Percentiles rank a stretch among this genome's conserved stretches.
phyloP scores from a whole-genome alignment of 1,140 invertebrate species.

The Macrosteles quadrilineatus region DNA sequence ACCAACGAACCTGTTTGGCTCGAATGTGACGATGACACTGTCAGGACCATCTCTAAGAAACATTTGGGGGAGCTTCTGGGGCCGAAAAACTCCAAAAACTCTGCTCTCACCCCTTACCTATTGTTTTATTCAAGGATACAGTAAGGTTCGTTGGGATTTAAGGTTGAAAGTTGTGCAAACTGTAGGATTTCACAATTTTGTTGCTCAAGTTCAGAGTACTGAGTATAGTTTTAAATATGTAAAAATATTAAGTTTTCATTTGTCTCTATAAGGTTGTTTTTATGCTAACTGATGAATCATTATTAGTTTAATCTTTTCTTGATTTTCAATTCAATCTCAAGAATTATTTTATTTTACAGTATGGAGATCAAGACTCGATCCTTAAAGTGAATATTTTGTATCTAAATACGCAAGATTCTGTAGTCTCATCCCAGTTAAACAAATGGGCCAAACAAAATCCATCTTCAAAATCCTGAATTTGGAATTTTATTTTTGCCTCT shows the following conservation, averaged over 20 bases:
- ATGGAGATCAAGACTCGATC: no score
- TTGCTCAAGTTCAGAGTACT: background rate
- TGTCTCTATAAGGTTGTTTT: background rate
- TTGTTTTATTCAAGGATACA: constrained; percentile 63
- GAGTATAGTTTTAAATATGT: background rate
- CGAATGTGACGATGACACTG: constrained; percentile 87
- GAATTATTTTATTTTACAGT: no score
- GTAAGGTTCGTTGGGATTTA: background rate
- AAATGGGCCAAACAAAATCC: no score
- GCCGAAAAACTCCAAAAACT: constrained; percentile 66
- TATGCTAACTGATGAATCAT: no score
- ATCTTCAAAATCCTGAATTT: no score
- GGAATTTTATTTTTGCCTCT: no score
- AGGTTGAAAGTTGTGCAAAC: background rate
- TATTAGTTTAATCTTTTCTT: background rate
- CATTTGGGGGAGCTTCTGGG: constrained; percentile 79
- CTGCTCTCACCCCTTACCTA: constrained; percentile 79
- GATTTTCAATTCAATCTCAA: background rate
- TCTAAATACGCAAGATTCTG: no score
- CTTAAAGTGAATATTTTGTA: no score
- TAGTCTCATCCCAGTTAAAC: no score
- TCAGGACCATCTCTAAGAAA: constrained; percentile 71
- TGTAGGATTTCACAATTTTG: background rate
- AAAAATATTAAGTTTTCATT: background rate
- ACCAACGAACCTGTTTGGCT: constrained; percentile 66